phyloP scores from a whole-genome alignment of 1,140 invertebrate species.

The Procambarus clarkii region DNA sequence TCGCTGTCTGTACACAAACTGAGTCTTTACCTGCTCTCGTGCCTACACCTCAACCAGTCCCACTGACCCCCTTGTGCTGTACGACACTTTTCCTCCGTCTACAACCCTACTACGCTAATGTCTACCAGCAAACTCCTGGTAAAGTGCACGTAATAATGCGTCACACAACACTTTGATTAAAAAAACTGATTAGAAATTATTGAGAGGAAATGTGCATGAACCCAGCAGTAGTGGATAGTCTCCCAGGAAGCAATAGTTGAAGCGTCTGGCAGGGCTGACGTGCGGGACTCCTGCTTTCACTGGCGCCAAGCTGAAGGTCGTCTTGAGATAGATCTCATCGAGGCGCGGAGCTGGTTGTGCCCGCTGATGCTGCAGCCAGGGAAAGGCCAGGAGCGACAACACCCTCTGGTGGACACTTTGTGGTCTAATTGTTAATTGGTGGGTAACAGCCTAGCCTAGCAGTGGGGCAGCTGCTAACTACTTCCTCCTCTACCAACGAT shows the following conservation, averaged over 20 bases:
- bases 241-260: not conserved
- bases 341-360: not conserved
- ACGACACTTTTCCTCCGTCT: not conserved
- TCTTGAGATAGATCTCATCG: conserved; percentile 41
- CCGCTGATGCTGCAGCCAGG: not conserved
- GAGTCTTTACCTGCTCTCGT: not conserved
- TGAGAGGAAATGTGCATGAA: not conserved
- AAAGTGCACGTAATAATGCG: too few relatives aligned
- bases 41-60: not conserved
- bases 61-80: not conserved
- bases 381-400: not conserved
- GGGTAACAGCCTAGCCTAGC: too few relatives aligned
- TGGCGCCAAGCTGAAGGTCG: conserved; percentile 57
- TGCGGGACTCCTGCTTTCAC: conserved; percentile 44
- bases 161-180: too few relatives aligned
- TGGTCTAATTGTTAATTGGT: too few relatives aligned
- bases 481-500: too few relatives aligned
- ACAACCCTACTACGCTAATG: too few relatives aligned
- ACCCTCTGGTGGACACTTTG: too few relatives aligned
- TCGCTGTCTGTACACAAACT: not conserved
- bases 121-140: too few relatives aligned
- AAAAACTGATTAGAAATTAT: too few relatives aligned
- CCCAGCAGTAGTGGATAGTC: not conserved
- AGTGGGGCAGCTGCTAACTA: too few relatives aligned
- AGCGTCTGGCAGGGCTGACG: conserved; percentile 29